phyloP scores from a whole-genome alignment of 2,888 invertebrate genomes.

The Hypselothyrea guttata region DNA sequence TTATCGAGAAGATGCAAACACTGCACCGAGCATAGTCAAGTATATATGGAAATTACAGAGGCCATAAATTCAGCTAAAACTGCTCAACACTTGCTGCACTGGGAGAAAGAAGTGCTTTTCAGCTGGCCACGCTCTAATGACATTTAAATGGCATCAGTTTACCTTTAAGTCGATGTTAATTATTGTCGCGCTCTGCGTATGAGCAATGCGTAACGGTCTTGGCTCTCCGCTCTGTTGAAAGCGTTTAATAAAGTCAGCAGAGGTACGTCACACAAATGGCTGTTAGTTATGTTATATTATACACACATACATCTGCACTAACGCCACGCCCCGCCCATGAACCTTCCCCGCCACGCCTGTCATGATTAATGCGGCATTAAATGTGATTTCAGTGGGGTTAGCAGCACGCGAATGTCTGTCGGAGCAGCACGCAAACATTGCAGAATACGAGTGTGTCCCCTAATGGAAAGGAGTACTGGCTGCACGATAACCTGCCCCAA shows the following conservation, averaged over 20 bases:
- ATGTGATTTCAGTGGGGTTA: conserved; percentile 43
- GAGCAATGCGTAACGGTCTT: conserved; percentile 28
- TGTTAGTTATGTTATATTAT: conserved; percentile 55
- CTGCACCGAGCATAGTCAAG: conserved; percentile 13
- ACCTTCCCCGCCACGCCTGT: conserved; percentile 2
- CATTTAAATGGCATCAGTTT: conserved; percentile 9
- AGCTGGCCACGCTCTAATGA: background rate
- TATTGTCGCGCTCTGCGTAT: conserved; percentile 27
- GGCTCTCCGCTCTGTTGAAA: conserved; percentile 4
- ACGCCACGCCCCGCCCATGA: background rate
- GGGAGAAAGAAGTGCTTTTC: conserved; percentile 5
- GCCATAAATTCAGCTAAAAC: conserved; percentile 52
- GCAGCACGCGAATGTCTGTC: conserved; percentile 51
- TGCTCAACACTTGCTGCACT: conserved; percentile 1
- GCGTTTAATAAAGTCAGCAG: conserved; percentile 55
- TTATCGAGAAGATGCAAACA: conserved; percentile 44
- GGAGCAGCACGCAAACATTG: conserved; percentile 44
- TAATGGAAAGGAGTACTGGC: background rate
- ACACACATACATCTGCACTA: conserved; percentile 21
- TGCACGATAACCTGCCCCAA: conserved; percentile 9
- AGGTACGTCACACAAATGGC: conserved; percentile 22
- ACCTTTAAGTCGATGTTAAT: conserved; percentile 41
- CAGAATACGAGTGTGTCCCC: conserved; percentile 17
- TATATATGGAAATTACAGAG: conserved; percentile 51
- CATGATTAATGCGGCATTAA: conserved; percentile 68